Evolutionary conservation across 2,888 invertebrate species (phyloP).

Genomic region (Stenchaetothrips biformis): DNA sequence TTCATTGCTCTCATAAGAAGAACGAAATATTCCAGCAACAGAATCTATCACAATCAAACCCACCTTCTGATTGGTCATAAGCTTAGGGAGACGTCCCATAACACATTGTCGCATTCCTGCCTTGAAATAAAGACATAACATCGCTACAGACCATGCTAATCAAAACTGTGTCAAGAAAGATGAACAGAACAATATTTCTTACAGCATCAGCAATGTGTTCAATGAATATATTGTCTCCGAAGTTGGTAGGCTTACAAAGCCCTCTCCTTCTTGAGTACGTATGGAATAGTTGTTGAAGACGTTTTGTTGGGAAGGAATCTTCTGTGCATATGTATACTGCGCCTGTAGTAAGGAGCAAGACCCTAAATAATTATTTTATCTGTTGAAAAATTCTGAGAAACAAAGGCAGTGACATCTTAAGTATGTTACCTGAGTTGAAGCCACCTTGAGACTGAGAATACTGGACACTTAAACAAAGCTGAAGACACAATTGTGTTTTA

Average conservation of each 20-base stretch:
- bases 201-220: conserved; percentile 59
- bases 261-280: conserved; percentile 34
- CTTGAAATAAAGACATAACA: conserved; percentile 44
- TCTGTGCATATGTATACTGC: conserved; percentile 74
- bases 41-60: conserved; percentile 68
- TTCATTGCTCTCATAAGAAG: conserved; percentile 52
- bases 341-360: conserved; percentile 43
- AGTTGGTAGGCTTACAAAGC: conserved; percentile 41
- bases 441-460: conserved; percentile 52
- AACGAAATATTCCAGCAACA: conserved; percentile 64
- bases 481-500: conserved; percentile 75
- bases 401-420: conserved; percentile 15
- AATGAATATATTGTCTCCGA: conserved; percentile 59
- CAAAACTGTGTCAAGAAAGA: neutral
- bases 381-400: conserved; percentile 27
- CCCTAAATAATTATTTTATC: conserved; percentile 29
- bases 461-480: conserved; percentile 63
- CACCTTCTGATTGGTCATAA: conserved; percentile 52
- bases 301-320: conserved; percentile 65
- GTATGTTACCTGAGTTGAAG: conserved; percentile 48
- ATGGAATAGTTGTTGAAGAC: conserved; percentile 54
- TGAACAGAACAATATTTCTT: conserved; percentile 38
- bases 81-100: conserved; percentile 50
- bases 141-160: neutral
- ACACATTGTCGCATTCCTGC: conserved; percentile 54